phyloP scores from a whole-genome alignment of 2,888 invertebrate species.

The Eulithis testata region DNA sequence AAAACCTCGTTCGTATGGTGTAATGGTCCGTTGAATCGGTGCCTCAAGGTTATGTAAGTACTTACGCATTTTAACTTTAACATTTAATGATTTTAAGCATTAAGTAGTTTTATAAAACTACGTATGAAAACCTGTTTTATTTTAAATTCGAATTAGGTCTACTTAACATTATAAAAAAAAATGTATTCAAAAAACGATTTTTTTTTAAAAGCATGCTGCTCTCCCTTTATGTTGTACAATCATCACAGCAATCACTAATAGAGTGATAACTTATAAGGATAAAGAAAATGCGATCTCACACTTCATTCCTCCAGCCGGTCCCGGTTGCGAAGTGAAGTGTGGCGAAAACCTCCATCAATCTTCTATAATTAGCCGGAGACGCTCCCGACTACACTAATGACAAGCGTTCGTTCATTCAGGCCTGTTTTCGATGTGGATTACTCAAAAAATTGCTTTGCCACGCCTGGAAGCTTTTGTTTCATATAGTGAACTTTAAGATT shows the following conservation, averaged over 20 bases:
- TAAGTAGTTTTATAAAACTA: too few species aligned
- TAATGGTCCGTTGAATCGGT: too few species aligned
- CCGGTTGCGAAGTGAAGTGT: slow-evolving; percentile 50
- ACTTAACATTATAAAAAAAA: too few species aligned
- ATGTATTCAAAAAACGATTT: too few species aligned
- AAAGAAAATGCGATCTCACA: slow-evolving; percentile 29
- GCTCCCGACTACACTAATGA: slow-evolving; percentile 69
- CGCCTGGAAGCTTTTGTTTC: slow-evolving; percentile 2
- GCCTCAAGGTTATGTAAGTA: too few species aligned
- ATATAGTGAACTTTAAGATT: neutral
- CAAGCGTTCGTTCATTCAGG: slow-evolving; percentile 50
- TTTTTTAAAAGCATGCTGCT: neutral
- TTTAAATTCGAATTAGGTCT: too few species aligned
- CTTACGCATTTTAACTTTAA: too few species aligned
- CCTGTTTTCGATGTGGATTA: slow-evolving; percentile 41
- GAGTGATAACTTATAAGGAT: slow-evolving; percentile 16
- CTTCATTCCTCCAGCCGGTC: slow-evolving; percentile 17
- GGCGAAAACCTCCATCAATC: slow-evolving; percentile 70
- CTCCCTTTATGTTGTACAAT: neutral
- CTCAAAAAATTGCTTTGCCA: slow-evolving; percentile 43
- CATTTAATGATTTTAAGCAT: too few species aligned
- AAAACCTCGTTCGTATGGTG: too few species aligned
- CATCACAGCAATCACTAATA: slow-evolving; percentile 20
- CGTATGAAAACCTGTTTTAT: too few species aligned
- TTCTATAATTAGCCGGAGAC: slow-evolving; percentile 74